Evolutionary conservation across 1,140 invertebrate genomes (phyloP).

Genomic region (Wasmannia auropunctata): DNA sequence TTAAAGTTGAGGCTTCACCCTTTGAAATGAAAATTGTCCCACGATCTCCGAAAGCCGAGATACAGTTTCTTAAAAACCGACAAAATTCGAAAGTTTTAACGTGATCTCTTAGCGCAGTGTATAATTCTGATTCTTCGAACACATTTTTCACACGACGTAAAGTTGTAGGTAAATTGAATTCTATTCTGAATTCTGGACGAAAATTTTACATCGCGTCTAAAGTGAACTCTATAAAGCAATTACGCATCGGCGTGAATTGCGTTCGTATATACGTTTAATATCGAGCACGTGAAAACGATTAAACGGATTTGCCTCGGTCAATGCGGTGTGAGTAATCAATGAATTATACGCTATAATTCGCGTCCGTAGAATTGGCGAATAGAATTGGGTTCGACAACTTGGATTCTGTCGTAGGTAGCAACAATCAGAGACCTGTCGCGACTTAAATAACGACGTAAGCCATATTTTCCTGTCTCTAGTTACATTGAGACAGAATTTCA

Average conservation of each 20-base stretch:
- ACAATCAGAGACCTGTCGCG: neutral
- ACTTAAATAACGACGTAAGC: neutral
- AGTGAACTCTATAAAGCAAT: conserved; percentile 6
- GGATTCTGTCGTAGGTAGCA: neutral
- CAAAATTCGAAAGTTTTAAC: too few species aligned
- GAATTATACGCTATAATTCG: conserved; percentile 24
- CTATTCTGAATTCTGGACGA: neutral
- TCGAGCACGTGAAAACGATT: conserved; percentile 48
- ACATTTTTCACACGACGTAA: too few species aligned
- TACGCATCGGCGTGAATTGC: neutral
- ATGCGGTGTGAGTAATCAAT: conserved; percentile 43
- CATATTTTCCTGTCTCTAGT: neutral
- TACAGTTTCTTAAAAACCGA: too few species aligned
- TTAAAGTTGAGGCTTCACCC: too few species aligned
- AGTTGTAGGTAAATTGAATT: neutral
- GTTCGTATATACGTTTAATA: conserved; percentile 5
- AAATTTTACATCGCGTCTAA: neutral
- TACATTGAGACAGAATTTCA: neutral
- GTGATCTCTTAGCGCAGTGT: too few species aligned
- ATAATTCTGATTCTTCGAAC: neutral
- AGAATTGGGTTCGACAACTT: conserved; percentile 27
- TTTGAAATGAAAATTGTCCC: too few species aligned
- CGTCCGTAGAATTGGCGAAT: neutral
- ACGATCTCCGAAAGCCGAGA: too few species aligned
- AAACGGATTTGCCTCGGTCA: conserved; percentile 50